Conservation (phyloP, 1,140 invertebrate species). For the Medauroidea extradentata region DNA sequence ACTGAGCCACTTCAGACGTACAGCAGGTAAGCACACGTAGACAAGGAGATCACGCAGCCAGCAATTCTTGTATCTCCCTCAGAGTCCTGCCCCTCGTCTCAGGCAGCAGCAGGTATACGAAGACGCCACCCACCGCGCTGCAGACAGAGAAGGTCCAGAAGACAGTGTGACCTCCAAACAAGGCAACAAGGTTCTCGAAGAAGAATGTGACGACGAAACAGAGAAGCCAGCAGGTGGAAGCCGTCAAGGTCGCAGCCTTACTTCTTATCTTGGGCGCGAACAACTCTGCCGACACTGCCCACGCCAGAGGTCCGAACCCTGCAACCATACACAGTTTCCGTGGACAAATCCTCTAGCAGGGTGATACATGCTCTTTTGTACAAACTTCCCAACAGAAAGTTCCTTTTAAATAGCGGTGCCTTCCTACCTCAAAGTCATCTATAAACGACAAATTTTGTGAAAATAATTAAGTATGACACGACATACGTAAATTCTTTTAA, state of each 20-base stretch:
- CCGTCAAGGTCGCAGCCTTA: background rate
- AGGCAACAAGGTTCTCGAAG: conserved; percentile 39
- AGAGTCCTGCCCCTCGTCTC: conserved; percentile 81
- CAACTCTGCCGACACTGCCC: conserved; percentile 9
- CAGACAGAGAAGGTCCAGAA: conserved; percentile 77
- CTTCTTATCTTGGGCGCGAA: conserved; percentile 1
- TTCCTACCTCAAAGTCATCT: too few relatives aligned
- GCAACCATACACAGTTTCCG: too few relatives aligned
- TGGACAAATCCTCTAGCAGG: too few relatives aligned
- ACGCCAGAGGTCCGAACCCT: conserved; percentile 10
- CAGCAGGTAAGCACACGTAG: too few relatives aligned
- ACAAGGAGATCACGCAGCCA: conserved; percentile 30
- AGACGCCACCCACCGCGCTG: conserved; percentile 59
- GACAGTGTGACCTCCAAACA: conserved; percentile 60
- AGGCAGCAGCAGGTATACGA: conserved; percentile 65
- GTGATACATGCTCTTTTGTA: too few relatives aligned
- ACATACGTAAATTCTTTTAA: too few relatives aligned
- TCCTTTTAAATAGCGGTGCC: too few relatives aligned
- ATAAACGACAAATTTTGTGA: too few relatives aligned
- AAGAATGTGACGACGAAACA: conserved; percentile 4
- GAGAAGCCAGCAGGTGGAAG: background rate
- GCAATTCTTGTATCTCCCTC: conserved; percentile 66
- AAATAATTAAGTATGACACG: too few relatives aligned
- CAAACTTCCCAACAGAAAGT: too few relatives aligned
- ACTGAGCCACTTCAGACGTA: too few relatives aligned